Base-by-base conservation (phyloP, 2,113 vertebrate species). In the Myotis yumanensis region DNA sequence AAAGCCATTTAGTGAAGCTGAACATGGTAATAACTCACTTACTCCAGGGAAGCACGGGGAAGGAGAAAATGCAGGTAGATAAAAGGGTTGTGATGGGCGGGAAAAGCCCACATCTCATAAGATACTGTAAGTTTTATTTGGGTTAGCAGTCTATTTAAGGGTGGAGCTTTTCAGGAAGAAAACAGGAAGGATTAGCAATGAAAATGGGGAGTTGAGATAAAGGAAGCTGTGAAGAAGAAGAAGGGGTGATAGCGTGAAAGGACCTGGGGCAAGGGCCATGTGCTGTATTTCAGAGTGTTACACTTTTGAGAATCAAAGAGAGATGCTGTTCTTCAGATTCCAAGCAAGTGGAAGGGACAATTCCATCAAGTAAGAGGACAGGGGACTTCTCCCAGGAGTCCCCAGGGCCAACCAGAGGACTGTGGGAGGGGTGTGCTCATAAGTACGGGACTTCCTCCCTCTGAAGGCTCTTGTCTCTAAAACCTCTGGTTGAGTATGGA, bases 1-100 rank as follows among this genome's bases (percentile, higher is more conserved):
- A 96, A 92, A 97, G 95, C 80, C 92, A 82, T 93, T 96, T 96
- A 95, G 96, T 80, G 52, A 91, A 91, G 71, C 87, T 96, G 93
- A 93, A 81, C 92, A 18, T 86, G 76, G 46, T 76, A 94, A 95
- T 96, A 95, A 96, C 92, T 97, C 96, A 96, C 35, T 89, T 66
- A 77, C 92, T 95, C 89, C 51, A 80, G 90, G 95, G 86, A 94
- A 22, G 46, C 3, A 1, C 17, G 20, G 59, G 35, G 71, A 69
- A 48, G 30, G 37, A 84, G 93, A 73, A 86, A 94, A 95, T 32
- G 1, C 92, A 72, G 86, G 96, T 94, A 89, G 90, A 52, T 73
- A 28, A 71, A 95, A 79, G 69, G 68, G 14, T 85, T 1, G 7
- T 35, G 52, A 43, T 90, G 86, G 40, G 35, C 86, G 66, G 83